Percentiles rank a stretch among this genome's conserved stretches.
Conservation (phyloP, 2,113 vertebrate genomes). For the Ptilorrhoa leucosticta region DNA sequence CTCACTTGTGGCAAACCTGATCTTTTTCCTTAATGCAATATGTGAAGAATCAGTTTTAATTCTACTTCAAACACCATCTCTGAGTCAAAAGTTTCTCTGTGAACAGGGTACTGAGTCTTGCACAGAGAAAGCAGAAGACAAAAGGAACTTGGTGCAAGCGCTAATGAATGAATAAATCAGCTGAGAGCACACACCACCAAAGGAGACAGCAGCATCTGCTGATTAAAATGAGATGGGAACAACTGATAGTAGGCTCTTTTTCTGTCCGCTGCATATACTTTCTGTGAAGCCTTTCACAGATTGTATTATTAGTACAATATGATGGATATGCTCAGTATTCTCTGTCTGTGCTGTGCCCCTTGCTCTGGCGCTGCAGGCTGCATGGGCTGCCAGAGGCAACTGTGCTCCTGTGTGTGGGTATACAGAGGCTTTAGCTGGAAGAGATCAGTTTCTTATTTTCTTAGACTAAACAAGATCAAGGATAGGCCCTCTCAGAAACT, state of each 20-base stretch:
- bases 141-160: not conserved
- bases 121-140: not conserved
- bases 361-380: not conserved
- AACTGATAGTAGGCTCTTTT: not conserved
- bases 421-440: not conserved
- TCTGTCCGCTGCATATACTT: not conserved
- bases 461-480: not conserved
- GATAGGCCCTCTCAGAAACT: not conserved
- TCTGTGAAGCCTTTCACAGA: not conserved
- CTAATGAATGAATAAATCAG: not conserved
- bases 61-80: not conserved
- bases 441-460: not conserved
- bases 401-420: rapidly evolving
- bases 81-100: not conserved
- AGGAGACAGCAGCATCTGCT: not conserved
- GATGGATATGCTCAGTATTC: not conserved
- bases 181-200: not conserved
- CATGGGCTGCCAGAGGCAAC: rapidly evolving
- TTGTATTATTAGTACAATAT: not conserved
- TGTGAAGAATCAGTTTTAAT: not conserved
- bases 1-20: not conserved
- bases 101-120: not conserved
- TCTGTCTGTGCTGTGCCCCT: not conserved
- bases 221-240: not conserved
- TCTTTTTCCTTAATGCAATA: not conserved